These are phyloP conservation scores for Apolygus lucorum DNA, from an alignment of 1,140 invertebrate species.

Conservation along the genomic window DNA sequence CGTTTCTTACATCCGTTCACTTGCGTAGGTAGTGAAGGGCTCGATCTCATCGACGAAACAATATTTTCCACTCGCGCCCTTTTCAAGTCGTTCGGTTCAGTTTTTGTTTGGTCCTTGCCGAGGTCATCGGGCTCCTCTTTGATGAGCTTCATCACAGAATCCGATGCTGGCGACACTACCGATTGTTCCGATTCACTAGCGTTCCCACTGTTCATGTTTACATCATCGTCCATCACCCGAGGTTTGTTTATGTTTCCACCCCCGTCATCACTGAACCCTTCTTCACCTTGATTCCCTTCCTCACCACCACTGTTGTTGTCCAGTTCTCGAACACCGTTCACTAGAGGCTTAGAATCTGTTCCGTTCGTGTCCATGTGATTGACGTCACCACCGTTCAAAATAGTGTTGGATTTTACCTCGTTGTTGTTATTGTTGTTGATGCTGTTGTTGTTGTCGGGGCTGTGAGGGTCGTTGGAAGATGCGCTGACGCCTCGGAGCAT, in stretches of 20 bases:
- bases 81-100: constrained; percentile 61
- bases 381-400: constrained; percentile 31
- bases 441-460: too few species aligned
- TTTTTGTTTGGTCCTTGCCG: constrained; percentile 43
- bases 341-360: constrained; percentile 30
- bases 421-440: constrained; percentile 45
- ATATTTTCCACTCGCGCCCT: constrained; percentile 89
- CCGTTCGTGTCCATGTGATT: constrained; percentile 40
- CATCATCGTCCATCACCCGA: constrained; percentile 41
- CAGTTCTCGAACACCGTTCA: constrained; percentile 46
- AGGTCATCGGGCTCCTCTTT: constrained; percentile 46
- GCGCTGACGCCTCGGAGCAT: constrained; percentile 40
- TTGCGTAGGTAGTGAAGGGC: constrained; percentile 58
- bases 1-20: constrained; percentile 91
- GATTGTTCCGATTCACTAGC: constrained; percentile 57
- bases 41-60: constrained; percentile 81
- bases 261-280: constrained; percentile 36
- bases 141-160: constrained; percentile 27
- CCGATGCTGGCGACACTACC: constrained; percentile 52
- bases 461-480: constrained; percentile 36
- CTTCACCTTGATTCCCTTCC: constrained; percentile 42
- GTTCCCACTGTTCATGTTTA: constrained; percentile 41
- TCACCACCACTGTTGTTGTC: constrained; percentile 45
- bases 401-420: constrained; percentile 37
- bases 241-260: constrained; percentile 45